Evolutionary conservation across 2,888 invertebrate species (phyloP), one percentile per base, ranked within the genome.

Genomic region (Brassicogethes aeneus): DNA sequence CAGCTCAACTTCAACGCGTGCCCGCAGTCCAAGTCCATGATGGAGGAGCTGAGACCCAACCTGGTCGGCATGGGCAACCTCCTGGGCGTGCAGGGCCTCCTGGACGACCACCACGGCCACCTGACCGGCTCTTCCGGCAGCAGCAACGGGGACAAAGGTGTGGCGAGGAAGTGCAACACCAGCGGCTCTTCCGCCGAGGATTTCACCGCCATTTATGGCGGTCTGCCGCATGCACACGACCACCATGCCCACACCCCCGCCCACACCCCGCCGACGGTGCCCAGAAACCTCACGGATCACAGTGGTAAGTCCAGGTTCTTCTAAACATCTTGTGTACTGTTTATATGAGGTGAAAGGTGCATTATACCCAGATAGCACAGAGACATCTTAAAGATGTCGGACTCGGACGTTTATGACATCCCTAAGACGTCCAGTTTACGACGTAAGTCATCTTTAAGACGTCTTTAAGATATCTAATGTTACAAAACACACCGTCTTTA

Each of bases 41-140:
- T 89, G 89, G 89, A 89, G 64, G 89, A 89, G 63, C 70, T 89
- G 53, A 72, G 89, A 64, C 89, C 89, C 37, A 88, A 88, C 68
- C 70, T 89, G 33, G 83, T 83, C 23, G 82, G 83, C 2, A 82
- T 83, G 29, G 82, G 83, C 1, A 88, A 16, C 23, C 69, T 88
- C 47, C 70, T 88, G 40, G 88, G 88, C 1, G 80, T 87, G 46
- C 80, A 82, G 36, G 86, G 87, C 0, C 70, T 89, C 48, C 72
- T 89, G 43, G 88, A 88, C 54, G 88, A 88, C 57, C 86, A 87
- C 62, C 74, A 74, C 52, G 72, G 75, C 42, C 81, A 81, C 55
- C 70, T 74, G 44, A 71, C 62, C 52, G 32, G 32, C 12, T 45
- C 54, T 42, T 53, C 55, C 36, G 66, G 69, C 36, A 66, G 66